Evolutionary conservation across 2,797 vertebrate species (phyloP).

Genomic region (Prionace glauca): DNA sequence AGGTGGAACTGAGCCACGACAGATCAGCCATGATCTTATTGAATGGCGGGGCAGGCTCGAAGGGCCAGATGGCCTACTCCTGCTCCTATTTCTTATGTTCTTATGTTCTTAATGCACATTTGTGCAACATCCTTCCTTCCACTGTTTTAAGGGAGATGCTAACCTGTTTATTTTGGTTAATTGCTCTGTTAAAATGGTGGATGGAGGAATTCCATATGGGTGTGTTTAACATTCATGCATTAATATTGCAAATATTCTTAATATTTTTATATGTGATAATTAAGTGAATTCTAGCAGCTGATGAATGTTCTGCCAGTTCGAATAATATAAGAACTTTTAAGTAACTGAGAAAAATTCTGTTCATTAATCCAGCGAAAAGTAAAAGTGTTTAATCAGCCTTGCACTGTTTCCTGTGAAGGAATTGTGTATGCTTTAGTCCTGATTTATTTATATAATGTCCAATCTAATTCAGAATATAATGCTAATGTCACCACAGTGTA

Average conservation of each 20-base stretch:
- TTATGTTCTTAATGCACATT: not conserved
- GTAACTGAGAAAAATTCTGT: not conserved
- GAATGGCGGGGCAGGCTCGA: too few species aligned
- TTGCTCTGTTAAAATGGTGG: not conserved
- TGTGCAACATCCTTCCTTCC: not conserved
- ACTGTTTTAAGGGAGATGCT: not conserved
- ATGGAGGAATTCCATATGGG: not conserved
- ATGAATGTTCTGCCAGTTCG: not conserved
- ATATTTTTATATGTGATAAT: not conserved
- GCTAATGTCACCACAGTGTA: not conserved
- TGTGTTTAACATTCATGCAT: not conserved
- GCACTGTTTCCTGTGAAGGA: not conserved
- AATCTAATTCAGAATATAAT: not conserved
- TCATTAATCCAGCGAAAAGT: not conserved
- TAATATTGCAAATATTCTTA: not conserved
- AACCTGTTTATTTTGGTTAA: not conserved
- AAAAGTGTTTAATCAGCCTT: not conserved
- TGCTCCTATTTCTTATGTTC: too few species aligned
- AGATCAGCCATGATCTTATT: too few species aligned
- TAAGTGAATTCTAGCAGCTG: not conserved
- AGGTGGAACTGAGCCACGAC: too few species aligned
- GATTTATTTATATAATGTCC: not conserved
- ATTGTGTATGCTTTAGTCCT: not conserved
- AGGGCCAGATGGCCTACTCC: too few species aligned
- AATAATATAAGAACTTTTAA: not conserved